Conservation (phyloP, 2,113 vertebrate species). For the Podarcis muralis region DNA sequence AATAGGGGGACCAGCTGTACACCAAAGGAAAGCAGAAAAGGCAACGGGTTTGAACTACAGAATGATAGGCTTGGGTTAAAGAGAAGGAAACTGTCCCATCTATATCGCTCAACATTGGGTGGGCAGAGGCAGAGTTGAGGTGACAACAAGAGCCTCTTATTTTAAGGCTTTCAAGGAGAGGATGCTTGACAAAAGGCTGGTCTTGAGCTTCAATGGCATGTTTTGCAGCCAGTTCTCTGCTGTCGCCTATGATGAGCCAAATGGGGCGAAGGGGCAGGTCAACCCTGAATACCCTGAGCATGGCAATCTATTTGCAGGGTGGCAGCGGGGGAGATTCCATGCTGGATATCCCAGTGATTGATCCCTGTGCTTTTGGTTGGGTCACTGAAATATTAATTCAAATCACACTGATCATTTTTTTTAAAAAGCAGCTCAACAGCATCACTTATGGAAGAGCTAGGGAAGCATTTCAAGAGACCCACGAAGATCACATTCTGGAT, state of each 20-base stretch:
- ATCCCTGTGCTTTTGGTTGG: neutral
- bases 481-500: neutral
- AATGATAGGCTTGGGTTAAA: neutral
- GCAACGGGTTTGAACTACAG: neutral
- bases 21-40: neutral
- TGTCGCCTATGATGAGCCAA: neutral
- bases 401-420: neutral
- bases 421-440: neutral
- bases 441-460: neutral
- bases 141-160: neutral
- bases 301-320: accelerated
- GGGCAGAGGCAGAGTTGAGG: neutral
- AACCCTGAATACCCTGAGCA: neutral
- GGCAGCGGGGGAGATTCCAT: neutral
- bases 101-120: no score
- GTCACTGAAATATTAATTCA: neutral
- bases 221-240: neutral
- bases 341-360: neutral
- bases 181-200: neutral
- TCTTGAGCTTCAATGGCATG: neutral
- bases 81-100: neutral
- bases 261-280: neutral
- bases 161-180: neutral
- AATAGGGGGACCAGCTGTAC: neutral
- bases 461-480: neutral